phyloP scores from a whole-genome alignment of 2,113 vertebrate species.

The Litocranius walleri region DNA sequence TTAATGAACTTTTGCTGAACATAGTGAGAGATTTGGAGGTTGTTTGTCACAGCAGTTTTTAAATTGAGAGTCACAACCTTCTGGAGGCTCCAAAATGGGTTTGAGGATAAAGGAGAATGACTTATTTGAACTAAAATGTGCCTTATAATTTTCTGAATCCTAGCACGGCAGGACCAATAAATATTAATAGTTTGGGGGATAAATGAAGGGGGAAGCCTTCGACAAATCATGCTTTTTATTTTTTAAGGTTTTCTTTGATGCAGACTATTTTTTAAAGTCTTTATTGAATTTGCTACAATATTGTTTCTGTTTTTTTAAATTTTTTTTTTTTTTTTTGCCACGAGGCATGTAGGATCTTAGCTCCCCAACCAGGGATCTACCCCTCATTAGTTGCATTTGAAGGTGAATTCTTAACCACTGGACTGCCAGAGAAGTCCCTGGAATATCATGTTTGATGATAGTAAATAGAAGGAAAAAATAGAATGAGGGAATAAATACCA shows the following conservation, averaged over 20 bases:
- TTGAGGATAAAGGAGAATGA: not conserved
- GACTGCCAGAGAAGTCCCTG: not conserved
- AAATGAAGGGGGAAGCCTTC: not conserved
- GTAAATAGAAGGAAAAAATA: not conserved
- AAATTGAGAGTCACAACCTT: not conserved
- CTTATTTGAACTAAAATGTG: not conserved
- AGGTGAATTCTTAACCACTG: not conserved
- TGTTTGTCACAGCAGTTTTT: not conserved
- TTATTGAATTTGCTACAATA: not conserved
- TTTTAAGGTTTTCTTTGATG: not conserved
- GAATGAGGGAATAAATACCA: not conserved
- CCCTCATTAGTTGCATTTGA: not conserved
- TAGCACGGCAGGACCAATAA: not conserved
- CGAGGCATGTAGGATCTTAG: not conserved
- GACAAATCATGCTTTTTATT: not conserved
- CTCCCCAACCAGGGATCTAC: not conserved
- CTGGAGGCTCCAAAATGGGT: not conserved
- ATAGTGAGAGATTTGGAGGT: not conserved
- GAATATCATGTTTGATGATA: not conserved
- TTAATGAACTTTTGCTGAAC: constrained; percentile 35
- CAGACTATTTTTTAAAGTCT: not conserved
- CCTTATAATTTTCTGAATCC: not conserved
- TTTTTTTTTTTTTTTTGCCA: not conserved
- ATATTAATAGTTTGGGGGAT: not conserved
- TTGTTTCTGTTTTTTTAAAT: not conserved